Evolutionary conservation across 53 echinoderm and acorn worm genomes (phyloP).

Genomic region (Luidia sarsii): DNA sequence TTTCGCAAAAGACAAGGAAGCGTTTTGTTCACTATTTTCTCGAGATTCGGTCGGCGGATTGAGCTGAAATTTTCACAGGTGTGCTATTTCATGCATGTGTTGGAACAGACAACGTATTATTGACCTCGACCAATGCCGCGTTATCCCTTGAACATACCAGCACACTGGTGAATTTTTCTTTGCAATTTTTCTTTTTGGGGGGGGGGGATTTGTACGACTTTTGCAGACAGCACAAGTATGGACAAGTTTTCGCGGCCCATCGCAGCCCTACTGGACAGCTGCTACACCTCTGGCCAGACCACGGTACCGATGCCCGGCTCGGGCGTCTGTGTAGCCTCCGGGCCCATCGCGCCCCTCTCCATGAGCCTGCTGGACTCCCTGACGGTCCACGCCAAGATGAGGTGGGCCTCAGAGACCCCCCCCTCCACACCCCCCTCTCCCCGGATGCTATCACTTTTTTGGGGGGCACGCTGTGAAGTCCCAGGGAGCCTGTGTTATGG

Average conservation of each 20-base stretch:
- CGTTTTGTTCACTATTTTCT: too few species aligned
- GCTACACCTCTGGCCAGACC: slow-evolving; percentile 62
- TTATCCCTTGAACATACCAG: too few species aligned
- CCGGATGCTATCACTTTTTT: too few species aligned
- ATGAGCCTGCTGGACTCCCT: slow-evolving; percentile 88
- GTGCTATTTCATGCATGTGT: too few species aligned
- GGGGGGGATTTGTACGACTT: too few species aligned
- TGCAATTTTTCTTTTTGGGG: background rate
- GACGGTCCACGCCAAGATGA: slow-evolving; percentile 96
- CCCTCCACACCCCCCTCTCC: too few species aligned
- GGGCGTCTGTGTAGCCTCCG: slow-evolving; percentile 74
- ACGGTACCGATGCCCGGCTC: slow-evolving; percentile 86
- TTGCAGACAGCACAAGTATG: slow-evolving; percentile 79
- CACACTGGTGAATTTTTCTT: background rate
- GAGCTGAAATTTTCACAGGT: too few species aligned
- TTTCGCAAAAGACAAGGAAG: background rate
- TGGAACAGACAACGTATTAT: too few species aligned
- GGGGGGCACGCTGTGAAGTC: too few species aligned
- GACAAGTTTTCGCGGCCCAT: slow-evolving; percentile 79
- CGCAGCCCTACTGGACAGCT: slow-evolving; percentile 70
- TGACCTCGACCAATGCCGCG: too few species aligned
- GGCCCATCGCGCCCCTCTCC: slow-evolving; percentile 77
- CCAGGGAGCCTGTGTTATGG: background rate
- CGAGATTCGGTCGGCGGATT: too few species aligned
- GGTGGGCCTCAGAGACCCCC: too few species aligned